These are phyloP conservation scores for Parnassius glacialis DNA, from an alignment of 2,888 invertebrate genomes.

Conservation along the genomic window DNA sequence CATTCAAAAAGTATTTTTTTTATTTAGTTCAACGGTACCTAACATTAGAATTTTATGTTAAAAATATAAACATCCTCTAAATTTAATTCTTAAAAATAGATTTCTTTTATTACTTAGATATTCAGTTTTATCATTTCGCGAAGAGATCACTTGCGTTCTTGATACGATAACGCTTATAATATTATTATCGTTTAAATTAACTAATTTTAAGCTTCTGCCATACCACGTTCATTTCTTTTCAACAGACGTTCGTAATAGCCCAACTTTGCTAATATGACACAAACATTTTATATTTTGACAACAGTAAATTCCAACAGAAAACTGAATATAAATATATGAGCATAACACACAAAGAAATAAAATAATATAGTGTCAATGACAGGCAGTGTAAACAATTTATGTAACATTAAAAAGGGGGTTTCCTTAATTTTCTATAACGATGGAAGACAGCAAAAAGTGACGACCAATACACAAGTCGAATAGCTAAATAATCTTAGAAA, in stretches of 20 bases:
- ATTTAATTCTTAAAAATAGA: slow-evolving; percentile 55
- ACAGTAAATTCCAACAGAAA: background rate
- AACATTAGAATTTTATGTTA: slow-evolving; percentile 41
- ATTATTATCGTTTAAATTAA: slow-evolving; percentile 4
- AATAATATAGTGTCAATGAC: slow-evolving; percentile 9
- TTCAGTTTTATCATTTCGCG: slow-evolving; percentile 46
- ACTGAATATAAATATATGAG: background rate
- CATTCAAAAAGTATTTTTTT: slow-evolving; percentile 42
- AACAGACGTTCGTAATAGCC: too few species aligned
- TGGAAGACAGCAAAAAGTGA: too few species aligned
- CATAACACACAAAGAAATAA: background rate
- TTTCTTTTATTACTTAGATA: slow-evolving; percentile 43
- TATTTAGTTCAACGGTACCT: slow-evolving; percentile 35
- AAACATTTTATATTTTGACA: background rate
- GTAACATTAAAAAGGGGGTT: too few species aligned
- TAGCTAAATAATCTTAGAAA: too few species aligned
- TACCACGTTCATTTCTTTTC: background rate
- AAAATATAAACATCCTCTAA: slow-evolving; percentile 55
- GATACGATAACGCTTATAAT: slow-evolving; percentile 8
- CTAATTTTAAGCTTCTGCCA: background rate
- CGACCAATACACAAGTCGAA: too few species aligned
- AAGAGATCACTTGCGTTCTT: slow-evolving; percentile 36
- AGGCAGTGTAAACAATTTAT: slow-evolving; percentile 6
- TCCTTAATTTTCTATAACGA: too few species aligned
- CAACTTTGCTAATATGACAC: slow-evolving; percentile 3